Evolutionary conservation across 2,888 invertebrate genomes (phyloP), one percentile per base, ranked within the genome.

Genomic region (Hirtodrosophila duncani): DNA sequence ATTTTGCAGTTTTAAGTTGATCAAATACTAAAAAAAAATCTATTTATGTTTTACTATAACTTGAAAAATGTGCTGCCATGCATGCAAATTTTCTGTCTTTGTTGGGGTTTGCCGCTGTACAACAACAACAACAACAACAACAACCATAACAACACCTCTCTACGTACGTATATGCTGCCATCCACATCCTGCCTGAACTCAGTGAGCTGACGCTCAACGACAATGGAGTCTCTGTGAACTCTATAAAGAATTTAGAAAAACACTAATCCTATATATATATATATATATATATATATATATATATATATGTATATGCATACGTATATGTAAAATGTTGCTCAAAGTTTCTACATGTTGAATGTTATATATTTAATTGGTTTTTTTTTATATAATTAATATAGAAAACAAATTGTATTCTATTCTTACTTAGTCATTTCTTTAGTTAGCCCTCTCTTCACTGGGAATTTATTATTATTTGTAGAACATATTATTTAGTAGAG

Each of bases 171-270:
- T 48, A 59, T 49, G 37, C 17, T 9, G 23, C 31, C 13, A 4
- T n/a, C 26, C 10, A 38, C 38, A 57, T 56, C 13, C 33, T 44
- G 36, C 34, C 16, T 53, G 33, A 13, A 33, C 20, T 31, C 42
- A 84, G 84, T 61, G 84, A 84, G 69, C 68, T 84, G 83, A 84
- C 85, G 9, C 63, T 84, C 31, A 70, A 77, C 46, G 85, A 84
- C 38, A 83, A 74, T 62, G 81, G 75, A 59, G 68, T 61, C 63
- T 66, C 81, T 16, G 67, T 79, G 61, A 74, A 55, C 55, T 64
- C 80, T 26, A 67, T 81, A 49, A 56, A 65, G 44, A 69, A 63
- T 58, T 31, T 52, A 27, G 17, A 31, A 5, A 52, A 51, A 29
- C 60, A 50, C 49, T 51, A 38, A 52, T 52, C 23, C 41, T 21